Conservation (phyloP, 2,888 invertebrate species). For the Xestoiulus laeticollis region DNA sequence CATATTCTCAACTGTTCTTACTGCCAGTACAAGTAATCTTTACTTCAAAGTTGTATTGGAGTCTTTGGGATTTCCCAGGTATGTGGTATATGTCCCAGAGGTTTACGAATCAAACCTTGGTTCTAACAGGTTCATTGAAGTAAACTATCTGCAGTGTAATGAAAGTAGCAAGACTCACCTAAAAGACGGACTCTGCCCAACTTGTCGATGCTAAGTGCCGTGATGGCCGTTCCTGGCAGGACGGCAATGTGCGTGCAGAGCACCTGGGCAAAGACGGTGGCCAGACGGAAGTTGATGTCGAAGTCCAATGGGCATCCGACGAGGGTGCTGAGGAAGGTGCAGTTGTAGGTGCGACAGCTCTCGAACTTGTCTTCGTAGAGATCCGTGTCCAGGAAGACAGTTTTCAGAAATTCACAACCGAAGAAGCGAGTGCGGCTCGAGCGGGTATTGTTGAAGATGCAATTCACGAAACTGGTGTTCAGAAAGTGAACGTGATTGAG, state of each 20-base stretch:
- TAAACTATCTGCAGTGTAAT: too few species aligned
- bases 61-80: too few species aligned
- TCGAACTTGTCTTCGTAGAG: conserved; percentile 68
- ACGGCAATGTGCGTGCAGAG: conserved; percentile 66
- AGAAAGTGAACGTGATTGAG: conserved; percentile 77
- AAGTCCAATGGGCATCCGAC: conserved; percentile 65
- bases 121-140: too few species aligned
- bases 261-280: conserved; percentile 67
- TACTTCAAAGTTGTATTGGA: too few species aligned
- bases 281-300: conserved; percentile 71
- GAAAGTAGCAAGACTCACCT: conserved; percentile 59
- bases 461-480: conserved; percentile 76
- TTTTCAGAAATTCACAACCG: conserved; percentile 70
- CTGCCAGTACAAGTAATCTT: too few species aligned
- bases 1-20: too few species aligned
- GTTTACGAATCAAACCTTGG: too few species aligned
- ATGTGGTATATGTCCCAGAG: too few species aligned
- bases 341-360: conserved; percentile 70
- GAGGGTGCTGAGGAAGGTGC: conserved; percentile 65
- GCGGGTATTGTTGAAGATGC: conserved; percentile 76
- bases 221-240: conserved; percentile 65
- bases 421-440: conserved; percentile 75
- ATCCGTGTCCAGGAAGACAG: conserved; percentile 77
- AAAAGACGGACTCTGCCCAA: conserved; percentile 66
- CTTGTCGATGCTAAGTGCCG: conserved; percentile 65